Percentiles rank a stretch among this genome's conserved stretches.
These are phyloP conservation scores for Channa striata DNA, from an alignment of 2,797 vertebrate genomes.

Conservation along the genomic window DNA sequence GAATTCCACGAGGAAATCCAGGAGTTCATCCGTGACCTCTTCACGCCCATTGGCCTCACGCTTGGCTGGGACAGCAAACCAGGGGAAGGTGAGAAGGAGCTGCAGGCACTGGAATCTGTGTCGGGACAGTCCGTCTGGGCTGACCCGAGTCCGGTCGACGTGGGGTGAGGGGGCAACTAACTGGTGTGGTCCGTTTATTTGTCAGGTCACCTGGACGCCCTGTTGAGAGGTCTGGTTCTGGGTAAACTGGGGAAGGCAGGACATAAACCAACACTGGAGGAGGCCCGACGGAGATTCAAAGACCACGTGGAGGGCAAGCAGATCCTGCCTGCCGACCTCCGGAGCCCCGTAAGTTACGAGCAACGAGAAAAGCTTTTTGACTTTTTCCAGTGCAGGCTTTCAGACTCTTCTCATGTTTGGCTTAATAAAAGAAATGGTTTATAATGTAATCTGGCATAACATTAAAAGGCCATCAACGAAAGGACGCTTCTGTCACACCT, in stretches of 20 bases:
- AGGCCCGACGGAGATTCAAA: slow-evolving; percentile 95
- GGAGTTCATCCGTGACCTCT: slow-evolving; percentile 94
- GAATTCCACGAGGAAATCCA: slow-evolving; percentile 98
- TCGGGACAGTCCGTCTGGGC: no score
- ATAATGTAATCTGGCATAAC: no score
- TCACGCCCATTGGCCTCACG: slow-evolving; percentile 93
- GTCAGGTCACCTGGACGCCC: slow-evolving; percentile 93
- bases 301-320: slow-evolving; percentile 95
- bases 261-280: slow-evolving; percentile 95
- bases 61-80: slow-evolving; percentile 96
- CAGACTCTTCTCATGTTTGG: no score
- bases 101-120: neutral
- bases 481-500: no score
- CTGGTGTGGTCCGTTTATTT: neutral
- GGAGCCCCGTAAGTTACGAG: slow-evolving; percentile 89
- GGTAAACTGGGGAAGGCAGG: slow-evolving; percentile 97
- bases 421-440: no score
- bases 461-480: no score
- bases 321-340: slow-evolving; percentile 92
- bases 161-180: neutral
- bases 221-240: slow-evolving; percentile 93
- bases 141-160: neutral
- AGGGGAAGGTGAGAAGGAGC: slow-evolving; percentile 89
- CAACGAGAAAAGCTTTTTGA: no score
- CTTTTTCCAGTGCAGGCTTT: no score